Evolutionary conservation across 2,888 invertebrate species (phyloP).

Genomic region (Drosophila colorata): DNA sequence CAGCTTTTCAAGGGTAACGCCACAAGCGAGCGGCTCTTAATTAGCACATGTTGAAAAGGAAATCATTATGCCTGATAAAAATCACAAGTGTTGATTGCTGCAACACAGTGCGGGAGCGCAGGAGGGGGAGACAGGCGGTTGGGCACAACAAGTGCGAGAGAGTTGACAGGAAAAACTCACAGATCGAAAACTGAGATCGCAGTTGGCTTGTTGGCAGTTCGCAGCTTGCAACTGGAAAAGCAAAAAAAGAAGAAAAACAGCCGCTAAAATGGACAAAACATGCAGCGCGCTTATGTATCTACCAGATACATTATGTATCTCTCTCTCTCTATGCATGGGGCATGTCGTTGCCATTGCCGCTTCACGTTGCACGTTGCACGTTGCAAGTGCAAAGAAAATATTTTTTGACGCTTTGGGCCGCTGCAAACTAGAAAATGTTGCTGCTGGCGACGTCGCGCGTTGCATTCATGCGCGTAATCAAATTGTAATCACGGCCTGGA

Average conservation of each 20-base stretch:
- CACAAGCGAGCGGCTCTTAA: constrained; percentile 49
- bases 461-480: constrained; percentile 83
- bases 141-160: constrained; percentile 68
- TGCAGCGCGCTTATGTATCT: constrained; percentile 77
- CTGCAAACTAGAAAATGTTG: constrained; percentile 70
- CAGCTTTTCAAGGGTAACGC: constrained; percentile 43
- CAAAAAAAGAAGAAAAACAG: constrained; percentile 58
- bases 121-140: neutral
- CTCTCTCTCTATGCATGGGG: constrained; percentile 23
- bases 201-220: constrained; percentile 42
- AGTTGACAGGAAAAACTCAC: constrained; percentile 77
- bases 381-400: constrained; percentile 81
- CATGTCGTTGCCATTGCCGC: constrained; percentile 23
- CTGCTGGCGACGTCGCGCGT: constrained; percentile 58
- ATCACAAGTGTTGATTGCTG: constrained; percentile 81
- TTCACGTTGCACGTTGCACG: constrained; percentile 38
- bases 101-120: neutral
- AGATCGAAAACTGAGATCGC: constrained; percentile 55
- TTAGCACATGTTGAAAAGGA: constrained; percentile 81
- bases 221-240: constrained; percentile 40
- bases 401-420: constrained; percentile 77
- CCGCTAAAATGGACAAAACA: constrained; percentile 81
- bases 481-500: constrained; percentile 81
- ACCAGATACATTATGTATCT: constrained; percentile 75
- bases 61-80: constrained; percentile 82